Base-by-base conservation (phyloP, 2,797 vertebrate genomes). In the Urosaurus nigricauda region DNA sequence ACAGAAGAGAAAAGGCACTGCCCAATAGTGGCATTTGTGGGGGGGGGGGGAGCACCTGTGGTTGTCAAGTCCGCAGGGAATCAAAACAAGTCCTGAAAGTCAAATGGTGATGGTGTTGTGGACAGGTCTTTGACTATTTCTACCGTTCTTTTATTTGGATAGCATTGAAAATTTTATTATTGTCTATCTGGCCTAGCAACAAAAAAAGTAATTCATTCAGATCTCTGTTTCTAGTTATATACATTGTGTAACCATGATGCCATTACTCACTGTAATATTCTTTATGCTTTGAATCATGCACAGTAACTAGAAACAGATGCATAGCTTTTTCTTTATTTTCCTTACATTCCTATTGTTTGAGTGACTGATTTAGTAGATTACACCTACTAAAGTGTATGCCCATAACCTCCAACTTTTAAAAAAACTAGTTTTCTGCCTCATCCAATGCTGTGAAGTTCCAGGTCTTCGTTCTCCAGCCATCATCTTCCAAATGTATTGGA, bases 231-330 rank as follows among this genome's bases (percentile, higher is more conserved):
- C 90, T 51, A 85, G 79, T 94, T 94, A 94, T 17, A 73, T 75
- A 56, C 13, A 14, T 83, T 83, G 71, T n/a, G 75, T 83, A 87
- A 81, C 89, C 79, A 43, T 56, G 91, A 53, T 0, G 87, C 91
- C 89, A 40, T 87, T 90, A 63, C 87, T 87, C 83, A 90, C 75
- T 86, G 90, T 82, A 73, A 84, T 51, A 85, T 91, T 86, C 88
- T 87, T 84, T 92, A 71, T 3, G 3, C 43, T 92, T 89, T 83
- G 80, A 85, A 58, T 92, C 91, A 90, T 87, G 89, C 87, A 84
- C 90, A 90, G 60, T 87, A 93, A 96, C 88, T 88, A 79, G 92
- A 94, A 94, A 94, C 88, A 91, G 0, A 26, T 91, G 92, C 89
- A 88, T 60, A 11, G 37, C 40, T 16, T 88, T 93, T 91, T 77